These are phyloP conservation scores for Sinopyrophorus schimmeli DNA, from an alignment of 2,888 invertebrate genomes.

Conservation along the genomic window DNA sequence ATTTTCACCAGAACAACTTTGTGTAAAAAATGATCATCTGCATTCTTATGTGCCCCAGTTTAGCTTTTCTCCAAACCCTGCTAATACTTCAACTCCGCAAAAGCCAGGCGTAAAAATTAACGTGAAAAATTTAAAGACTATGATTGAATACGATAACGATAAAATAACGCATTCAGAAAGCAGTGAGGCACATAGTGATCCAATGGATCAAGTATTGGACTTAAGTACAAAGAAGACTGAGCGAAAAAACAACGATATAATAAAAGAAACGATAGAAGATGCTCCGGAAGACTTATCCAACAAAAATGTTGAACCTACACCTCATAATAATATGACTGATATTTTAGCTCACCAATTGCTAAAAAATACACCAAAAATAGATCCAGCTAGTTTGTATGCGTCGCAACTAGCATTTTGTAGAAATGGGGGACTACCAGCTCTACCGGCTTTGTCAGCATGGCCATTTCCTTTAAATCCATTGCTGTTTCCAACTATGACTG, in stretches of 20 bases:
- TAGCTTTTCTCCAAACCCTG: conserved; percentile 41
- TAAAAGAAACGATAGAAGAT: conserved; percentile 41
- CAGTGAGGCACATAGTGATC: no score
- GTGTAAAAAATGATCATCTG: conserved; percentile 36
- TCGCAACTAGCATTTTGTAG: conserved; percentile 65
- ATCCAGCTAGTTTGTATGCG: conserved; percentile 64
- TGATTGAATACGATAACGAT: conserved; percentile 58
- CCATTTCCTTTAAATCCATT: conserved; percentile 68
- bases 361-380: conserved; percentile 65
- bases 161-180: conserved; percentile 54
- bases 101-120: conserved; percentile 47
- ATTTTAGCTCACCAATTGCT: conserved; percentile 70
- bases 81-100: conserved; percentile 42
- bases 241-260: conserved; percentile 40
- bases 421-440: conserved; percentile 52
- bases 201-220: conserved; percentile 67
- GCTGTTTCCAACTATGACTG: conserved; percentile 62
- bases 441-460: conserved; percentile 46
- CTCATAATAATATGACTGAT: conserved; percentile 49
- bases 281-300: conserved; percentile 56
- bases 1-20: conserved; percentile 40
- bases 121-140: conserved; percentile 64
- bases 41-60: conserved; percentile 36
- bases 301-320: conserved; percentile 51
- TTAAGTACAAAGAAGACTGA: conserved; percentile 72